Conservation (phyloP, 2,797 vertebrate genomes). For the Neopelma chrysocephalum region DNA sequence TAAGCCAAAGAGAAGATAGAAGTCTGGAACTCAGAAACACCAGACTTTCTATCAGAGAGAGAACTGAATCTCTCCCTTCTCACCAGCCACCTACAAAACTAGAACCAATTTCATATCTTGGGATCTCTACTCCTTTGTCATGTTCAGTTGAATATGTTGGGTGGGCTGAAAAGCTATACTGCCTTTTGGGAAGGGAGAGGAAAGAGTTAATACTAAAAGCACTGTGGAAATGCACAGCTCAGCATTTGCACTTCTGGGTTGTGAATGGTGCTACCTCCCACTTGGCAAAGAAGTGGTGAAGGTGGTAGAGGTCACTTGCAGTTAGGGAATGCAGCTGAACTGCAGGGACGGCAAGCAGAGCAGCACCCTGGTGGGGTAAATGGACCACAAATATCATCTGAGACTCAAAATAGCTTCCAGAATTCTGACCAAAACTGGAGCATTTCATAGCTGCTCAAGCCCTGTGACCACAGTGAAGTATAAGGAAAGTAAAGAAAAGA, state of each 20-base stretch:
- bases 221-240: background rate
- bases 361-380: background rate
- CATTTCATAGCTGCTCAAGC: background rate
- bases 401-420: background rate
- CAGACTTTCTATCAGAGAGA: background rate
- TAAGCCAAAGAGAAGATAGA: background rate
- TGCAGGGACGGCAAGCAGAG: background rate
- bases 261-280: background rate
- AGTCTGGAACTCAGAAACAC: background rate
- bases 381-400: background rate
- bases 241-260: background rate
- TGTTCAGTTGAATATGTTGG: background rate
- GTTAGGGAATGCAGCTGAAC: background rate
- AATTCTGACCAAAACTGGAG: background rate
- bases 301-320: background rate
- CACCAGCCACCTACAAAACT: background rate
- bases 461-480: background rate
- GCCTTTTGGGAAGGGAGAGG: background rate
- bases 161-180: background rate
- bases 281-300: background rate
- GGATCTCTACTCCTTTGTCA: background rate
- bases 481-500: background rate
- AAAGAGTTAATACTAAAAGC: background rate
- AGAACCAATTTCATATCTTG: background rate
- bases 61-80: background rate